Evolutionary conservation across 2,888 invertebrate species (phyloP).

Genomic region (Odontocolon sp.): DNA sequence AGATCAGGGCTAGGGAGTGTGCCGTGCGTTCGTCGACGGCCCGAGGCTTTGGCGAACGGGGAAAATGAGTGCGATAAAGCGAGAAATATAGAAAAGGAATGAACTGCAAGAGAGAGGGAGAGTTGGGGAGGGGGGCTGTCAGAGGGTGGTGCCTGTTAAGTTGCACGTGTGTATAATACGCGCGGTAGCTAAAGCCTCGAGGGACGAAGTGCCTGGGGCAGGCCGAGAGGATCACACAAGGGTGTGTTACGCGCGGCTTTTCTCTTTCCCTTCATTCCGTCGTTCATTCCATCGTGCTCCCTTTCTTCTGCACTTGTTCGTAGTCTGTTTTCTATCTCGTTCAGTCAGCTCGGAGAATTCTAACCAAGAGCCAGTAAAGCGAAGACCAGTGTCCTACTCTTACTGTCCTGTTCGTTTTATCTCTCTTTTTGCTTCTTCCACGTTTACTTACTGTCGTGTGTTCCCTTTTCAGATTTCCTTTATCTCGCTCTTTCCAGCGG

Average conservation of each 20-base stretch:
- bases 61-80: slow-evolving; percentile 40
- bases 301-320: slow-evolving; percentile 12
- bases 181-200: slow-evolving; percentile 61
- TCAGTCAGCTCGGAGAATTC: slow-evolving; percentile 6
- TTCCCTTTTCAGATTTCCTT: slow-evolving; percentile 12
- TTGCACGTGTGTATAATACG: slow-evolving; percentile 66
- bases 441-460: neutral
- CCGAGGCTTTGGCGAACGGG: slow-evolving; percentile 37
- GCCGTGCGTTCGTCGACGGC: slow-evolving; percentile 14
- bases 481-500: slow-evolving; percentile 39
- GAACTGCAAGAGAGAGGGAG: neutral
- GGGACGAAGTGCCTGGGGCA: slow-evolving; percentile 70
- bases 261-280: neutral
- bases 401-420: neutral
- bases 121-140: slow-evolving; percentile 10
- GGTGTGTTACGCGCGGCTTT: slow-evolving; percentile 42
- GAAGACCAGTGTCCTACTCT: neutral
- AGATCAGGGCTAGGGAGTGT: slow-evolving; percentile 4
- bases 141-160: slow-evolving; percentile 71
- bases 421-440: neutral
- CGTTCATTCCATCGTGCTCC: neutral
- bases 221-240: slow-evolving; percentile 29
- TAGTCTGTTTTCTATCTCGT: neutral
- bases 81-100: slow-evolving; percentile 26
- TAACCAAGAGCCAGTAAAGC: neutral